These are phyloP conservation scores for Stenolophus ochropezus DNA, from an alignment of 2,888 invertebrate species.

Conservation along the genomic window DNA sequence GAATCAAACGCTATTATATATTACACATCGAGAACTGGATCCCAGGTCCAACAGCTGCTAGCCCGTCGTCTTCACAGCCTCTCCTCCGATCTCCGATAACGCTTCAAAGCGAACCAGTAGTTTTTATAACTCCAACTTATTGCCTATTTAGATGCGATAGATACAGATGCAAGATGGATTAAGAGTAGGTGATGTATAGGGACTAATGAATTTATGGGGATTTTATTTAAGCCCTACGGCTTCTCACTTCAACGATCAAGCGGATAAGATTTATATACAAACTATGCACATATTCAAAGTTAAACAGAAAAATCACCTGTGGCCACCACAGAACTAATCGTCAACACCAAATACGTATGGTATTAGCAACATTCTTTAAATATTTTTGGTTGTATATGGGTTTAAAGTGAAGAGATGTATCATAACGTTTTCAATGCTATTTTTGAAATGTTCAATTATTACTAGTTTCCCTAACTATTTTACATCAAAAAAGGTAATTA, in stretches of 20 bases:
- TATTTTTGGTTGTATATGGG: no score
- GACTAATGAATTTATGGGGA: conserved; percentile 48
- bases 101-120: conserved; percentile 38
- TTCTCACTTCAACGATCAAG: not conserved
- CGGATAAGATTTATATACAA: no score
- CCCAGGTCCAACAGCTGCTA: conserved; percentile 60
- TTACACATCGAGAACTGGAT: conserved; percentile 61
- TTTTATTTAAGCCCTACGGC: not conserved
- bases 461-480: no score
- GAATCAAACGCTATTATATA: conserved; percentile 61
- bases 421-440: no score
- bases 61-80: conserved; percentile 2
- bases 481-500: no score
- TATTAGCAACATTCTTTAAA: no score
- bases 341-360: no score
- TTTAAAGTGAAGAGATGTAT: no score
- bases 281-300: no score
- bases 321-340: no score
- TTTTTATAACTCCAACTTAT: conserved; percentile 56
- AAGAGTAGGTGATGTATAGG: not conserved
- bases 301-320: no score
- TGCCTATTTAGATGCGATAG: conserved; percentile 59
- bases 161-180: conserved; percentile 33
- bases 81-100: conserved; percentile 51
- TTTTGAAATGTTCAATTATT: no score